phyloP scores from a whole-genome alignment of 2,888 invertebrate genomes.

The Neuroscelio doddi region DNA sequence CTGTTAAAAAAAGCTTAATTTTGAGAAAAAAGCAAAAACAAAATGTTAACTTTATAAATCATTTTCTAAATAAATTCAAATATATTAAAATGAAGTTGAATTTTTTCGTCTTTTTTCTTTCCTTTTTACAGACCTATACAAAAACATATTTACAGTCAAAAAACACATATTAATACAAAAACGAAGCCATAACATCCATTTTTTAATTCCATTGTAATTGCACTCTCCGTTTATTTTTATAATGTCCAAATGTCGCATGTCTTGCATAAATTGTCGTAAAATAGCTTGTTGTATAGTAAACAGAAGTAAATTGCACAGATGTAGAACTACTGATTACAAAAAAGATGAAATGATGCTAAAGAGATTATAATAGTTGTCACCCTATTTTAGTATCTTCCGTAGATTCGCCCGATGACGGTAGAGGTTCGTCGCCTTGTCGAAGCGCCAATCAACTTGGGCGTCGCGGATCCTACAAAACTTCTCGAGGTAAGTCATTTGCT shows the following conservation, averaged over 20 bases:
- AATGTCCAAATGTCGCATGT: conserved; percentile 13
- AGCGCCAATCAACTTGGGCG: conserved; percentile 81
- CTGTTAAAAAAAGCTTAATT: too few relatives aligned
- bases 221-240: background rate
- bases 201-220: too few relatives aligned
- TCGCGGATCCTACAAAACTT: conserved; percentile 90
- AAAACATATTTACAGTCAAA: too few relatives aligned
- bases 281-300: too few relatives aligned
- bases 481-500: conserved; percentile 79
- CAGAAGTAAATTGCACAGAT: too few relatives aligned
- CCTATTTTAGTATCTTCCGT: conserved; percentile 72
- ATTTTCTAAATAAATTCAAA: too few relatives aligned
- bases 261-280: conserved; percentile 4
- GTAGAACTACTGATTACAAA: conserved; percentile 3
- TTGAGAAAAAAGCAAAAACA: too few relatives aligned
- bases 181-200: background rate
- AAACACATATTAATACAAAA: too few relatives aligned
- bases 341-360: background rate
- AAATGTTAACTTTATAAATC: too few relatives aligned
- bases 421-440: conserved; percentile 82
- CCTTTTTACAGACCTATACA: too few relatives aligned
- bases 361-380: conserved; percentile 58
- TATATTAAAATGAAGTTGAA: too few relatives aligned
- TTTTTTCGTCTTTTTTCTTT: too few relatives aligned
- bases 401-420: conserved; percentile 85